Evolutionary conservation across 2,113 vertebrate genomes (phyloP).

Genomic region (Apeltes quadracus): DNA sequence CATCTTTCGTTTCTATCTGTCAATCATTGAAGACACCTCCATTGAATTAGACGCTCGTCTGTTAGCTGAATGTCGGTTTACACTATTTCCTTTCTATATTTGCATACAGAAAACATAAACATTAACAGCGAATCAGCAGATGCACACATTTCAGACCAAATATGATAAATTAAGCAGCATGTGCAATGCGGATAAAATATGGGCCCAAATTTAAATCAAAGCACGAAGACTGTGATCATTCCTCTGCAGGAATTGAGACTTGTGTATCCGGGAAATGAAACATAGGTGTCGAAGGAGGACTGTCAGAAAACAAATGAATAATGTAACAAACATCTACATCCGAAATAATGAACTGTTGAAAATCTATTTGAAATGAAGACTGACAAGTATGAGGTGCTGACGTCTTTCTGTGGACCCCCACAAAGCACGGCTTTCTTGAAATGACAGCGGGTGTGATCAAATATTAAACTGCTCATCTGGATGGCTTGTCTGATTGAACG

Average conservation of each 20-base stretch:
- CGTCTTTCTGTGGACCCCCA: conserved; percentile 33
- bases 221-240: neutral
- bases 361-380: conserved; percentile 48
- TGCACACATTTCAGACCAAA: neutral
- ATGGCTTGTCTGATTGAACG: conserved; percentile 50
- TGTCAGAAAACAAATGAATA: conserved; percentile 9
- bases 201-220: conserved; percentile 2
- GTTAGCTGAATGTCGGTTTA: neutral
- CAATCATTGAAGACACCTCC: neutral
- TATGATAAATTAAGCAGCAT: neutral
- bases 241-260: neutral
- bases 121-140: neutral
- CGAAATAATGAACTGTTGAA: conserved; percentile 18
- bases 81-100: neutral
- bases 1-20: neutral
- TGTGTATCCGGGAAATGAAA: neutral
- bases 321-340: conserved; percentile 29
- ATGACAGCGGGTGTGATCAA: conserved; percentile 54
- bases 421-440: conserved; percentile 33
- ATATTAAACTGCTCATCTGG: conserved; percentile 59
- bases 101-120: neutral
- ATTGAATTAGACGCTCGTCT: neutral
- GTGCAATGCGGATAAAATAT: neutral
- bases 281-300: neutral
- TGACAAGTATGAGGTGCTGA: conserved; percentile 42